phyloP scores from a whole-genome alignment of 1,140 invertebrate species.

The Scylla paramamosain region DNA sequence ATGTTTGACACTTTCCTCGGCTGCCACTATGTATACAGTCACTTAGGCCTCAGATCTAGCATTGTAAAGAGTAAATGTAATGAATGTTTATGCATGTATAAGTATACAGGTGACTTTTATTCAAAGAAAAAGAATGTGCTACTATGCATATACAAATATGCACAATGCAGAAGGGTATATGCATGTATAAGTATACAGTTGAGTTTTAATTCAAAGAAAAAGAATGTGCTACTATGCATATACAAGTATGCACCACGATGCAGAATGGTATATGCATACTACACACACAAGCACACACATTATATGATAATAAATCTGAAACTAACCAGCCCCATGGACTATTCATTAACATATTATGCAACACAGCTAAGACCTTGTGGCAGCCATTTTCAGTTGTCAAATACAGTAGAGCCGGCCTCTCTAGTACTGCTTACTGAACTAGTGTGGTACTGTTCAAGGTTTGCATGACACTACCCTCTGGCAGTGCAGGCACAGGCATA shows the following conservation, averaged over 20 bases:
- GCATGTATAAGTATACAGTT: constrained; percentile 58
- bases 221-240: constrained; percentile 38
- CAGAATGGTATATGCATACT: constrained; percentile 25
- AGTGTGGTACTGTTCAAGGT: constrained; percentile 5
- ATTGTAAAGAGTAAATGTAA: constrained; percentile 30
- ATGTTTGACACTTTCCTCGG: constrained; percentile 64
- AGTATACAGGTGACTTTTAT: constrained; percentile 54
- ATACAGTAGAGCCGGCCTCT: constrained; percentile 61
- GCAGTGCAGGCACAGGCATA: constrained; percentile 65
- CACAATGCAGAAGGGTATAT: constrained; percentile 45
- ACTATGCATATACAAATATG: constrained; percentile 46
- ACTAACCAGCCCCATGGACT: constrained; percentile 55
- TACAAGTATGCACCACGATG: constrained; percentile 39
- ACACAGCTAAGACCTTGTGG: constrained; percentile 48
- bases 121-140: constrained; percentile 28
- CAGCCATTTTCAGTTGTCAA: constrained; percentile 64
- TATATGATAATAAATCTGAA: constrained; percentile 36
- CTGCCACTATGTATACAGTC: constrained; percentile 66
- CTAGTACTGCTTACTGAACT: constrained; percentile 47
- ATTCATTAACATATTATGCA: constrained; percentile 61
- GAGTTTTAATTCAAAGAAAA: constrained; percentile 38
- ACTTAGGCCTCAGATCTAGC: constrained; percentile 70
- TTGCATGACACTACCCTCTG: constrained; percentile 43
- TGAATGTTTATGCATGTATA: constrained; percentile 51
- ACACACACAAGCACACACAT: constrained; percentile 48